phyloP scores from a whole-genome alignment of 2,113 vertebrate species.

The Malaclemys terrapin region DNA sequence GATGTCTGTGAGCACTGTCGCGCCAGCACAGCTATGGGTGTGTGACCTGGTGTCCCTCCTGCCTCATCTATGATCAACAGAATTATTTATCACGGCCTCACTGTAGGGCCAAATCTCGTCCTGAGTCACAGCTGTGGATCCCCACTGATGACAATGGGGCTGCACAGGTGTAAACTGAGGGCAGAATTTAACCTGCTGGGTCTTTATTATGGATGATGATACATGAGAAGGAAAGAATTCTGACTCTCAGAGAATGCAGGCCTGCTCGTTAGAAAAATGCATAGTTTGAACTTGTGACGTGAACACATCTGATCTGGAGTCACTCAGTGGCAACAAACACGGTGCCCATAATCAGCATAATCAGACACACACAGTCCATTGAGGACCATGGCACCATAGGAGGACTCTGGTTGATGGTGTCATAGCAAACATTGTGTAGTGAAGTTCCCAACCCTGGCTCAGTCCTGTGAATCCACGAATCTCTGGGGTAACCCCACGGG shows the following conservation, averaged over 20 bases:
- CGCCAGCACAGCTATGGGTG: constrained; percentile 32
- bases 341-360: not conserved
- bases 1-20: not conserved
- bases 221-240: fast-evolving
- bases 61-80: not conserved
- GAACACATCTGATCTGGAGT: not conserved
- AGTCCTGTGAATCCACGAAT: not conserved
- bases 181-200: not conserved
- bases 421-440: not conserved
- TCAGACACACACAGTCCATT: not conserved
- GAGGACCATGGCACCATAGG: not conserved
- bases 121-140: not conserved
- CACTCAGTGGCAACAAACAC: not conserved
- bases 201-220: not conserved
- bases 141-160: not conserved
- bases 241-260: not conserved
- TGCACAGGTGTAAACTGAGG: not conserved
- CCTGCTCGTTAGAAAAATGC: not conserved
- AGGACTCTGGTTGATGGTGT: not conserved
- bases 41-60: constrained; percentile 42
- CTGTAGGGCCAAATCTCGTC: constrained; percentile 6
- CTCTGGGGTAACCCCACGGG: not conserved
- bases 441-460: not conserved
- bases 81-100: constrained; percentile 19
- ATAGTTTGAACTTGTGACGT: not conserved